phyloP scores from a whole-genome alignment of 2,888 invertebrate species.

The Bruchidius siliquastri region DNA sequence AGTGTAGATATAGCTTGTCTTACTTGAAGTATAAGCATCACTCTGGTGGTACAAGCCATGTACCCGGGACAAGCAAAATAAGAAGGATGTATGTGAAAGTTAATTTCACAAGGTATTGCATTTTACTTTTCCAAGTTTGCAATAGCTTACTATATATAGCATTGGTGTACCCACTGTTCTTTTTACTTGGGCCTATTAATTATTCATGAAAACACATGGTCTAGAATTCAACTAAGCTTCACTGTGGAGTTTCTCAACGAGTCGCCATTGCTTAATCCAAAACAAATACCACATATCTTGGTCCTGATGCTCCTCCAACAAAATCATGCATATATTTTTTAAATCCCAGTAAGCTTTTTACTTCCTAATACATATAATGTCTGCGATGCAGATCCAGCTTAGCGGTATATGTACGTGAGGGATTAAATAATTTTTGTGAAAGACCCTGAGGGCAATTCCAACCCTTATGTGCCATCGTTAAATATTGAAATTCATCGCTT shows the following conservation, averaged over 20 bases:
- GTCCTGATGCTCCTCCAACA: neutral
- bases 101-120: too few species aligned
- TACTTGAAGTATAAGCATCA: too few species aligned
- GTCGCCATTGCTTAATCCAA: neutral
- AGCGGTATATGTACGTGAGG: neutral
- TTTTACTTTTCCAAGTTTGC: too few species aligned
- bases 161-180: too few species aligned
- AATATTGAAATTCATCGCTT: neutral
- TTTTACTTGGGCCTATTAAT: too few species aligned
- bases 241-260: neutral
- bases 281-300: neutral
- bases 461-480: neutral
- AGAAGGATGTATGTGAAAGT: too few species aligned
- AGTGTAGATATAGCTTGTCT: too few species aligned
- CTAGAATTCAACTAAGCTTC: too few species aligned
- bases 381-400: neutral
- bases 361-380: neutral
- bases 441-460: neutral
- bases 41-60: too few species aligned
- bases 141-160: too few species aligned
- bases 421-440: neutral
- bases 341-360: neutral
- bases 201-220: too few species aligned
- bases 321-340: neutral
- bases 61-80: too few species aligned